Conservation (phyloP, 2,888 invertebrate genomes). For the Nemotelus pantherinus region DNA sequence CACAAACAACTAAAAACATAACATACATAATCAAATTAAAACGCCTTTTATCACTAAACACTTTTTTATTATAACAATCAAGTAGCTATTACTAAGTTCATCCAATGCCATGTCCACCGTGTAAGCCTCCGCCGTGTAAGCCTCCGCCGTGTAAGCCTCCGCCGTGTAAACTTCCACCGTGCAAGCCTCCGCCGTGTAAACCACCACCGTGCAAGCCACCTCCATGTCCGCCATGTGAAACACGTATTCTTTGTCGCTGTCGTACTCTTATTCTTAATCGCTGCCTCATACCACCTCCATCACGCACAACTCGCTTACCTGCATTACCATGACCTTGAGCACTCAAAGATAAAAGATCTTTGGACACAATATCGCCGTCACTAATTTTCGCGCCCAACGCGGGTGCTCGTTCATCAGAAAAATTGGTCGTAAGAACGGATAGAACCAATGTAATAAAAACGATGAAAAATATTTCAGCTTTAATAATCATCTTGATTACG, state of each 20-base stretch:
- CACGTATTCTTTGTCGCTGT: conserved; percentile 11
- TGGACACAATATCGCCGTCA: conserved; percentile 19
- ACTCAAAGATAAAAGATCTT: conserved; percentile 26
- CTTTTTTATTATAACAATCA: too few relatives aligned
- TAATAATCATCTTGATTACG: too few relatives aligned
- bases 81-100: neutral
- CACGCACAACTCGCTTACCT: conserved; percentile 46
- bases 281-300: conserved; percentile 43
- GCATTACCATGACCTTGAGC: conserved; percentile 50
- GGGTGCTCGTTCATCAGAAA: neutral
- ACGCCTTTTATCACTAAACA: too few relatives aligned
- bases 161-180: conserved; percentile 36
- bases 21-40: too few relatives aligned
- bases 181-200: conserved; percentile 30
- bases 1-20: too few relatives aligned
- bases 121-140: conserved; percentile 34
- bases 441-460: neutral
- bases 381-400: neutral
- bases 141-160: conserved; percentile 34
- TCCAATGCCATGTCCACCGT: conserved; percentile 45
- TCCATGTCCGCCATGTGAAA: conserved; percentile 20
- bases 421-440: neutral
- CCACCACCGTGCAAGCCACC: conserved; percentile 3
- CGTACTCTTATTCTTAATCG: neutral
- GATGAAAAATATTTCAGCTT: too few relatives aligned